Evolutionary conservation across 1,140 invertebrate genomes (phyloP).

Genomic region (Hypsibius dujardini): DNA sequence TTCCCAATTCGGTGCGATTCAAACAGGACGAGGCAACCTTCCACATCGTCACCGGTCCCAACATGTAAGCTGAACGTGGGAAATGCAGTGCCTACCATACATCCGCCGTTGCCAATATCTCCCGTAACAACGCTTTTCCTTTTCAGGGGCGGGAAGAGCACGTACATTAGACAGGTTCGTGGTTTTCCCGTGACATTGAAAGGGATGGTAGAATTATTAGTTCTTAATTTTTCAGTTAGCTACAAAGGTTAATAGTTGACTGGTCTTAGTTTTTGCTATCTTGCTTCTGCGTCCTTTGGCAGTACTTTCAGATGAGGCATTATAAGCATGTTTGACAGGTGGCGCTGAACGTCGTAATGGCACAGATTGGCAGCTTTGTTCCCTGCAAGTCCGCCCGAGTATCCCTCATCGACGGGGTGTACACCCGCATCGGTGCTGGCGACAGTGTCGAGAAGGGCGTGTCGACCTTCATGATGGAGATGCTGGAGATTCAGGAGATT

Average conservation of each 20-base stretch:
- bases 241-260: slow-evolving; percentile 22
- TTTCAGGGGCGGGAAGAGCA: slow-evolving; percentile 98
- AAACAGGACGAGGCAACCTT: slow-evolving; percentile 50
- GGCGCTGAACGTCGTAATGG: slow-evolving; percentile 67
- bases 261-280: too few relatives aligned
- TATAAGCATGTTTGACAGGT: slow-evolving; percentile 36
- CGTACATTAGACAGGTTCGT: slow-evolving; percentile 80
- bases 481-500: slow-evolving; percentile 82
- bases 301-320: slow-evolving; percentile 24
- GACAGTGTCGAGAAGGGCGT: slow-evolving; percentile 74
- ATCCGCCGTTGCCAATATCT: too few relatives aligned
- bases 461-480: slow-evolving; percentile 96
- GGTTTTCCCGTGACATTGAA: too few relatives aligned
- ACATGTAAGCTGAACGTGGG: too few relatives aligned
- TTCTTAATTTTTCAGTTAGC: too few relatives aligned
- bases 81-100: too few relatives aligned
- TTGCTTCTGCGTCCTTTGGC: too few relatives aligned
- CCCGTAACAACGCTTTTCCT: too few relatives aligned
- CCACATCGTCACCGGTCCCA: slow-evolving; percentile 76
- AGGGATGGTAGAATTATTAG: too few relatives aligned
- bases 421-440: slow-evolving; percentile 74
- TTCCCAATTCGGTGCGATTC: slow-evolving; percentile 68
- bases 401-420: slow-evolving; percentile 57
- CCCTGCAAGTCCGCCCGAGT: slow-evolving; percentile 57
- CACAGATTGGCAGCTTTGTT: slow-evolving; percentile 82